Conservation (phyloP, 2,888 invertebrate genomes). For the Pachydiplax longipennis region DNA sequence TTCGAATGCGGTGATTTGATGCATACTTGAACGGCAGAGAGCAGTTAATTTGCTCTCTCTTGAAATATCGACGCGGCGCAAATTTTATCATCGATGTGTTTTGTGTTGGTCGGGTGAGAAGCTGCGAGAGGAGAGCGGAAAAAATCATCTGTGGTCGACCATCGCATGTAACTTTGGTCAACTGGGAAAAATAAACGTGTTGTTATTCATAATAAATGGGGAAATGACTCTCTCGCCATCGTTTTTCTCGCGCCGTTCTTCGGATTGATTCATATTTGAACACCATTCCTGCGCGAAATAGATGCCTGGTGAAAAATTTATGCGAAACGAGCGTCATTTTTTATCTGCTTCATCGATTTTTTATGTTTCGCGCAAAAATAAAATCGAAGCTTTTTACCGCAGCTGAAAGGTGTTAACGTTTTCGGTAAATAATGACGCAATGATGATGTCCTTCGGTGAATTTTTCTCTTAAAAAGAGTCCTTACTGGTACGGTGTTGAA, state of each 20-base stretch:
- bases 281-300: not conserved
- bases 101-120: not conserved
- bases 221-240: not conserved
- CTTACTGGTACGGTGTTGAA: too few species aligned
- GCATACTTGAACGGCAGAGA: not conserved
- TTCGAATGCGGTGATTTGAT: not conserved
- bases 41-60: not conserved
- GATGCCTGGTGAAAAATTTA: not conserved
- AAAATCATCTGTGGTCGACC: not conserved
- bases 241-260: not conserved
- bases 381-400: not conserved
- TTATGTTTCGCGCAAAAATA: not conserved
- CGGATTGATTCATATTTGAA: not conserved
- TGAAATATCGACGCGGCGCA: not conserved
- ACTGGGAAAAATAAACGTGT: not conserved
- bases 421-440: not conserved
- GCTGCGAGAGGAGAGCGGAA: not conserved
- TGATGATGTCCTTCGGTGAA: too few species aligned
- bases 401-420: not conserved
- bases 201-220: not conserved
- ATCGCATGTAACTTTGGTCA: not conserved
- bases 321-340: not conserved
- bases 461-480: too few species aligned
- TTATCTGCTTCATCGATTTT: not conserved
- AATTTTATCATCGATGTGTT: not conserved